Percentiles rank a stretch among this genome's conserved stretches.
Conservation (phyloP, 1,140 invertebrate genomes). For the Drosophila bipectinata region DNA sequence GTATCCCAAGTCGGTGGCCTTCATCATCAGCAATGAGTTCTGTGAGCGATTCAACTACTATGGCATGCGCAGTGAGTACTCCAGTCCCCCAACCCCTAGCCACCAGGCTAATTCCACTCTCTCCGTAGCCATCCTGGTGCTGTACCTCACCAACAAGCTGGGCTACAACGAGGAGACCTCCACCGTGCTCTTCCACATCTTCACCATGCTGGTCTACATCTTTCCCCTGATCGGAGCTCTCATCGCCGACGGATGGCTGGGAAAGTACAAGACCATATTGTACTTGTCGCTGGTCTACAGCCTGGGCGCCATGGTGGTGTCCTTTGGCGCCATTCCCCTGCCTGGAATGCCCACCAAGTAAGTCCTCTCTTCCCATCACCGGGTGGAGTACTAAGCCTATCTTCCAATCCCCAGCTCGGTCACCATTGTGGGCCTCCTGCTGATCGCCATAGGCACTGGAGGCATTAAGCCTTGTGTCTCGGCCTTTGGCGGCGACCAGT, state of each 20-base stretch:
- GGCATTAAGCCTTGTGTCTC: slow-evolving; percentile 99
- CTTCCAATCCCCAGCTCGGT: slow-evolving; percentile 85
- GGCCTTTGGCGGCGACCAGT: slow-evolving; percentile 99
- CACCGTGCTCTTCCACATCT: slow-evolving; percentile 92
- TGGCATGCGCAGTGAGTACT: slow-evolving; percentile 95
- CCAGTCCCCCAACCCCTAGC: too few relatives aligned
- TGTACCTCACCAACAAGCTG: slow-evolving; percentile 90
- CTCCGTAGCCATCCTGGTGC: slow-evolving; percentile 89
- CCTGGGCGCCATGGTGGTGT: slow-evolving; percentile 91
- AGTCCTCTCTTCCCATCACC: slow-evolving; percentile 47
- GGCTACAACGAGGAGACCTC: slow-evolving; percentile 87
- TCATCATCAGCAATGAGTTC: slow-evolving; percentile 98
- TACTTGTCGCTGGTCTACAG: slow-evolving; percentile 95
- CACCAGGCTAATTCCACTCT: background rate
- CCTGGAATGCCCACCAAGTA: slow-evolving; percentile 87
- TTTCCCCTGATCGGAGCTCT: slow-evolving; percentile 93
- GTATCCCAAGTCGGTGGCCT: slow-evolving; percentile 95
- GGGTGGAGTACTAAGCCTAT: too few relatives aligned
- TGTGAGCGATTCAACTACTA: slow-evolving; percentile 98
- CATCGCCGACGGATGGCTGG: slow-evolving; percentile 92
- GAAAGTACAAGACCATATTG: slow-evolving; percentile 93
- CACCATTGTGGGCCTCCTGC: slow-evolving; percentile 89
- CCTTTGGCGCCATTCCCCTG: slow-evolving; percentile 88
- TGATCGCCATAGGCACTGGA: slow-evolving; percentile 96
- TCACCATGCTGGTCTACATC: slow-evolving; percentile 92